These are phyloP conservation scores for Sebastolobus alascanus DNA, from an alignment of 2,797 vertebrate species.

Conservation along the genomic window DNA sequence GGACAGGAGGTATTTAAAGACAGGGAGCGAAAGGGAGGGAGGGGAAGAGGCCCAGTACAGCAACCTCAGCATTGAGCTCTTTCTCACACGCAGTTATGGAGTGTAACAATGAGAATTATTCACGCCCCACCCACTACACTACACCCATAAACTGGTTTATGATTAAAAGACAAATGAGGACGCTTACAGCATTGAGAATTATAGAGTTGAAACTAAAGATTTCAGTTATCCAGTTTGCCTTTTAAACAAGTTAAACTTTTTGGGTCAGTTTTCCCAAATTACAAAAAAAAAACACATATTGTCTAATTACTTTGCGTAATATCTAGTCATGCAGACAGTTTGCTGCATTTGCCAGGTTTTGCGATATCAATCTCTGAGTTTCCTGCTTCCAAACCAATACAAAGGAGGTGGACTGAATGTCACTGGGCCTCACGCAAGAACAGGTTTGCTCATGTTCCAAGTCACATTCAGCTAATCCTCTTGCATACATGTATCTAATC, in stretches of 20 bases:
- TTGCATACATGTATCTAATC: not conserved
- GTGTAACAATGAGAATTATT: not conserved
- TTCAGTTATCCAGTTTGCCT: not conserved
- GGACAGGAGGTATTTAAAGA: not conserved
- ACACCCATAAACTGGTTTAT: not conserved
- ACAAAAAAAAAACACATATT: not conserved
- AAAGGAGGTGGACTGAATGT: not conserved
- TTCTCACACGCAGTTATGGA: too few relatives aligned
- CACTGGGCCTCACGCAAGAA: not conserved
- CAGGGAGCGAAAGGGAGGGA: not conserved
- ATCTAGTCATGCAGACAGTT: not conserved
- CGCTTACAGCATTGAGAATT: not conserved
- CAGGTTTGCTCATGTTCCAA: not conserved
- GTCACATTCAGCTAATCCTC: not conserved
- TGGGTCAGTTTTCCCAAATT: not conserved
- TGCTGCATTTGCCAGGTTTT: not conserved
- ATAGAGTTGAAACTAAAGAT: not conserved
- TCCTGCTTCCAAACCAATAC: not conserved
- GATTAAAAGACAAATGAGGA: not conserved
- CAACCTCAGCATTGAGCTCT: slow-evolving; percentile 2
- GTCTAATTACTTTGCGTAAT: not conserved
- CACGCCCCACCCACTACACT: not conserved
- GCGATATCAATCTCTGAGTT: not conserved
- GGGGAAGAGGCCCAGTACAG: not conserved
- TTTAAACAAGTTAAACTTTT: not conserved